Base-by-base conservation (phyloP, 2,888 invertebrate species). In the Pollenia labialis region DNA sequence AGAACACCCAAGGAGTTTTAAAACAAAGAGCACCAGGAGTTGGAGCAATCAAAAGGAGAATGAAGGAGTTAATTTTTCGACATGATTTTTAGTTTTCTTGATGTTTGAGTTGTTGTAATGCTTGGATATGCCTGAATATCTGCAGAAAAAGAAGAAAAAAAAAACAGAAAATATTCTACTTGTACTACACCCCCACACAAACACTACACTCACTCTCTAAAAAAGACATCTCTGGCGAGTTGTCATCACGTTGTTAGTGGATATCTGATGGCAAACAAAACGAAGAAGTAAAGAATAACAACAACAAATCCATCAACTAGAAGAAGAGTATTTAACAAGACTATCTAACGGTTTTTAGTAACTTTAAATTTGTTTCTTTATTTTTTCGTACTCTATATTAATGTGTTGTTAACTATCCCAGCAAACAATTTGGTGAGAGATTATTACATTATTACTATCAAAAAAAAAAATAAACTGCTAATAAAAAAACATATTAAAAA, bases 381-480 rank as follows among this genome's bases (percentile, higher is more conserved):
- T 77, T 48, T 52, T 23, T 56, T 72, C 56, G 12, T 60, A 32
- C 64, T 11, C 23, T 50, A 23, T 52, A 18, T 71, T 62, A 40
- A 44, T 71, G 10, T 64, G 16, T 60, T 75, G 52, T 72, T 71
- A 18, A 54, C 12, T 64, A 79, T 42, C 84, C 84, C 84, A 84
- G 84, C 79, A 84, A 84, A 84, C 79, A 79, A 74, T 84, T 84
- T 79, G 84, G 84, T 79, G 40, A 84, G 72, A 74, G 52, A 42
- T 66, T 71, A 42, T 50, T 42, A 74, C 52, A 32, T 10, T 50
- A 44, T 44, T 52, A 16, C 16, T 50, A 66, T 40, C 12, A 23
- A 54, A 66, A 18, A 64, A 48, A 23, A 58, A 66, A 58, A 48
- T 52, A 42, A 54, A 74, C n/a, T 2, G 4, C 3, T 32, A 32